Percentiles rank a stretch among this genome's conserved stretches.
Evolutionary conservation across 2,888 invertebrate species (phyloP).

Genomic region (Incurvaria masculella): DNA sequence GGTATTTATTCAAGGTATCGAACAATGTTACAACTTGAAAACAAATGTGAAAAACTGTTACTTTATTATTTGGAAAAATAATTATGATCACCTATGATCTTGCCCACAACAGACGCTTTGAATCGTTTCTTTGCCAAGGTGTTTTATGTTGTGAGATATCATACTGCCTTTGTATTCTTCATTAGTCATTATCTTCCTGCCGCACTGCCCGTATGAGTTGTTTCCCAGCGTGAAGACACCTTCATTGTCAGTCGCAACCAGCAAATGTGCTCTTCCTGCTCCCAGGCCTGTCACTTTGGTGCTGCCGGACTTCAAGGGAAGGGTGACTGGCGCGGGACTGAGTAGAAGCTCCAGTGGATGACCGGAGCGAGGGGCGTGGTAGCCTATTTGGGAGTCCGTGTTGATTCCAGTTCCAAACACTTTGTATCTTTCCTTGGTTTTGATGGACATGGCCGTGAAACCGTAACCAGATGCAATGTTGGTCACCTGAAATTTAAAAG

Average conservation of each 20-base stretch:
- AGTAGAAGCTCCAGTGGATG: conserved; percentile 66
- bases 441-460: conserved; percentile 75
- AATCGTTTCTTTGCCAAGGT: conserved; percentile 60
- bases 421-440: conserved; percentile 61
- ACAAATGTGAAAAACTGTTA: background rate
- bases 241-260: conserved; percentile 73
- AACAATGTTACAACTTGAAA: background rate
- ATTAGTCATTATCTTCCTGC: conserved; percentile 68
- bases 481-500: conserved; percentile 44
- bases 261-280: conserved; percentile 86
- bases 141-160: conserved; percentile 63
- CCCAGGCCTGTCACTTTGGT: conserved; percentile 58
- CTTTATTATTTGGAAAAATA: too few species aligned
- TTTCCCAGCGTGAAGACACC: conserved; percentile 85
- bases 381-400: conserved; percentile 88
- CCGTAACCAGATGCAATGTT: conserved; percentile 86
- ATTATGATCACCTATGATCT: conserved; percentile 71
- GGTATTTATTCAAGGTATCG: background rate
- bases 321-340: conserved; percentile 65
- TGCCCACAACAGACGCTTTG: conserved; percentile 80
- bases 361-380: conserved; percentile 59
- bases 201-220: conserved; percentile 94
- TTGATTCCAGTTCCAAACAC: conserved; percentile 90
- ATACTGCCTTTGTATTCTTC: conserved; percentile 72
- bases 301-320: conserved; percentile 62